Evolutionary conservation across 1,140 invertebrate genomes (phyloP), one percentile per base, ranked within the genome.

Genomic region (Drosophila bocqueti): DNA sequence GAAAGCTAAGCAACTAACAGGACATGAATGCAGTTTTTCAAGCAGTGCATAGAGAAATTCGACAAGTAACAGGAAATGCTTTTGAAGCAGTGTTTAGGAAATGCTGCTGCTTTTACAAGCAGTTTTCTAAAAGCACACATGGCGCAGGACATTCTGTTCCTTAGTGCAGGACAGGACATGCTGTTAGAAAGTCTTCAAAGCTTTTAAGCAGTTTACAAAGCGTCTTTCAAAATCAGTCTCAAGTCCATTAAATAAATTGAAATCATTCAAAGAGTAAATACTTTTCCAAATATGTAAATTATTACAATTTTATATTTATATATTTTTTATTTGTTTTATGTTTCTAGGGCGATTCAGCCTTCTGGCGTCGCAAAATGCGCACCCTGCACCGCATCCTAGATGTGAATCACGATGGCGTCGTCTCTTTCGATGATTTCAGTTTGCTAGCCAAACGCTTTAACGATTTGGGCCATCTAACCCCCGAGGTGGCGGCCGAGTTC

Each of bases 351-450:
- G 94, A 95, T 62, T 96, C 97, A 5, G 95, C 96, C 69, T 98
- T 99, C 93, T 99, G 98, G 97, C 94, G 96, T 68, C 94, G 96
- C 77, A 98, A 98, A 93, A 98, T 98, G 95, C 96, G 98, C 36
- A 97, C 96, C 18, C 94, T 97, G 52, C 96, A 97, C 92, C 95
- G 95, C 71, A 95, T 97, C 76, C 93, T 97, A 78, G 97, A 97
- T 89, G 94, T 97, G 8, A 97, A 97, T 92, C 97, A 97, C 87
- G 97, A 97, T 83, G 96, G 97, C n/a, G 95, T 97, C 50, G 95
- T 97, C 71, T 96, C 96, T 3, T 97, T 94, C 86, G 96, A 97
- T 80, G 96, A 97, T 92, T 97, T 97, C 91, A 94, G 94, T 92
- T 94, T 97, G 31, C 93, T 97, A 69, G 95, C 95, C 5, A 94